Evolutionary conservation across 1,140 invertebrate species (phyloP).

Genomic region (Notospermus geniculatus): DNA sequence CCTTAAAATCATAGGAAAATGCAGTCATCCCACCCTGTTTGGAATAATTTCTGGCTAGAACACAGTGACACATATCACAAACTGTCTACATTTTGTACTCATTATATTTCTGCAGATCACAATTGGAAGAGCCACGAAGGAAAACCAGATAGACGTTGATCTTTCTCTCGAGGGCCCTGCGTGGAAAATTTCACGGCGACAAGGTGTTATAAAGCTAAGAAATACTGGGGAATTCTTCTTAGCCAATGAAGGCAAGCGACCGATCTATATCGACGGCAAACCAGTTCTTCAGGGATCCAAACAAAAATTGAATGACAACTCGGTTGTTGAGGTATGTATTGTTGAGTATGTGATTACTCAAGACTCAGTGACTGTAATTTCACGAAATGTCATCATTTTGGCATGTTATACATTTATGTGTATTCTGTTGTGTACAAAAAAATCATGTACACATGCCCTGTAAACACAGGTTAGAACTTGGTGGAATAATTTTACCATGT

Average conservation of each 20-base stretch:
- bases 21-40: too few relatives aligned
- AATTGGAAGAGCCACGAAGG: slow-evolving; percentile 83
- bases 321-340: slow-evolving; percentile 88
- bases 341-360: too few relatives aligned
- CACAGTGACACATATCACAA: too few relatives aligned
- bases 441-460: background rate
- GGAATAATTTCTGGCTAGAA: too few relatives aligned
- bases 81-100: background rate
- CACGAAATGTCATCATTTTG: too few relatives aligned
- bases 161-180: slow-evolving; percentile 82
- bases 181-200: slow-evolving; percentile 61
- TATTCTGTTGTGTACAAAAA: too few relatives aligned
- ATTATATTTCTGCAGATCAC: slow-evolving; percentile 67
- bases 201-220: slow-evolving; percentile 76
- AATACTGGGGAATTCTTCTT: slow-evolving; percentile 93
- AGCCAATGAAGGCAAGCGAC: slow-evolving; percentile 90
- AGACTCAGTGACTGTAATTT: too few relatives aligned
- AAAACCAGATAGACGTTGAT: slow-evolving; percentile 91
- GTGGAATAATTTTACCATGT: too few relatives aligned
- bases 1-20: too few relatives aligned
- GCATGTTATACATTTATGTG: too few relatives aligned
- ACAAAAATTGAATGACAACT: slow-evolving; percentile 83
- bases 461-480: too few relatives aligned
- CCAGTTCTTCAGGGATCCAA: slow-evolving; percentile 84
- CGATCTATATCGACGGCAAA: slow-evolving; percentile 90